These are phyloP conservation scores for Danio kyathit DNA, from an alignment of 2,797 vertebrate species.

Conservation along the genomic window DNA sequence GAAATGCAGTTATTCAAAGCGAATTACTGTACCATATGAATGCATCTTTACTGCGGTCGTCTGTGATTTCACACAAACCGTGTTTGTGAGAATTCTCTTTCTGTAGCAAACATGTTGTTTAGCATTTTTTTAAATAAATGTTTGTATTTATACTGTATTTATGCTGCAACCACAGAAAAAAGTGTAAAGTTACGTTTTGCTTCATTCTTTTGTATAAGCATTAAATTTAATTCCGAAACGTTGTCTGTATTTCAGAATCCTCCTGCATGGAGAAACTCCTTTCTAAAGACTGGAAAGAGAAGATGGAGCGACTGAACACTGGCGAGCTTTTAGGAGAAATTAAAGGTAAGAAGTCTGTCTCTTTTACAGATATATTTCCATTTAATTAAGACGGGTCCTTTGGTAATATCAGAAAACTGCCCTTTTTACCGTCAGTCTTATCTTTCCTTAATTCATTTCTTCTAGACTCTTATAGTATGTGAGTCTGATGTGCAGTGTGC, in stretches of 20 bases:
- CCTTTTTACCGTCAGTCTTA: conserved; percentile 53
- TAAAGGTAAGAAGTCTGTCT: conserved; percentile 80
- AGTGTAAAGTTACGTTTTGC: not conserved
- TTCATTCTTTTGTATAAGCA: not conserved
- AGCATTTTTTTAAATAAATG: conserved; percentile 11
- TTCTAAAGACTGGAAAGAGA: conserved; percentile 93
- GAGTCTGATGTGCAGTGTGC: conserved; percentile 1
- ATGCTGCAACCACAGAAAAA: not conserved
- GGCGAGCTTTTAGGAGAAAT: conserved; percentile 90
- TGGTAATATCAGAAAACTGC: conserved; percentile 67
- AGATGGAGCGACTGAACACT: conserved; percentile 90
- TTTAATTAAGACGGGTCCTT: too few species aligned
- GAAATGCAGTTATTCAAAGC: conserved; percentile 19
- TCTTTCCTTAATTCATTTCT: conserved; percentile 47
- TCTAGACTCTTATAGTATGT: not conserved
- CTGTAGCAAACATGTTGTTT: not conserved
- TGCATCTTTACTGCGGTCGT: not conserved
- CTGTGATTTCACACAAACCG: conserved; percentile 1
- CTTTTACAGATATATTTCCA: not conserved
- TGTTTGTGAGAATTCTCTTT: conserved; percentile 11
- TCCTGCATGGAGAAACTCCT: conserved; percentile 90
- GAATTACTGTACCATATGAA: not conserved
- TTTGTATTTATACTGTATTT: conserved; percentile 1
- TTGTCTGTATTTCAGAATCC: conserved; percentile 77
- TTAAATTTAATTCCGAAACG: not conserved